These are phyloP conservation scores for Drosophila nikananu DNA, from an alignment of 1,140 invertebrate genomes.

Conservation along the genomic window DNA sequence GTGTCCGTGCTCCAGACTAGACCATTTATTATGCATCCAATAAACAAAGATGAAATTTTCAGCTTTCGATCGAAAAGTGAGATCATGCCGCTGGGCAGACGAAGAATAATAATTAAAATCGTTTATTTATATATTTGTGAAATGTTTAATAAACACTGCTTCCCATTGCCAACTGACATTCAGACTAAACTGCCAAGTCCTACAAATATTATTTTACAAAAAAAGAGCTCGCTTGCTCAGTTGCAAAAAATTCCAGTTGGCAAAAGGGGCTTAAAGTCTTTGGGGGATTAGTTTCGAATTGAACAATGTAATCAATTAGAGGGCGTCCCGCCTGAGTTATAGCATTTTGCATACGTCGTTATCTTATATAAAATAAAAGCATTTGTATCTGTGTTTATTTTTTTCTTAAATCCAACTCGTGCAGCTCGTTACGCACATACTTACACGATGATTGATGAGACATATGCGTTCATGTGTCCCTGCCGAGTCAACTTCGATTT, in stretches of 20 bases:
- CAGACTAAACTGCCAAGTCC: slow-evolving; percentile 28
- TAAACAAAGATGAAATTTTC: slow-evolving; percentile 71
- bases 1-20: slow-evolving; percentile 47
- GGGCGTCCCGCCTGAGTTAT: slow-evolving; percentile 28
- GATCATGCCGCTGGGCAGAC: slow-evolving; percentile 61
- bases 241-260: slow-evolving; percentile 31
- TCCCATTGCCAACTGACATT: slow-evolving; percentile 49
- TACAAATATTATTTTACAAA: slow-evolving; percentile 15
- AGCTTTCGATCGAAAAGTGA: slow-evolving; percentile 78
- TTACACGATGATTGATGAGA: slow-evolving; percentile 51
- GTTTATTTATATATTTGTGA: slow-evolving; percentile 73
- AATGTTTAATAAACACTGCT: slow-evolving; percentile 80
- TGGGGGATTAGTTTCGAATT: slow-evolving; percentile 56
- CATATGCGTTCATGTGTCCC: slow-evolving; percentile 40
- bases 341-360: slow-evolving; percentile 40
- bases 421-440: slow-evolving; percentile 46
- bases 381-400: slow-evolving; percentile 2
- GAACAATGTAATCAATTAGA: slow-evolving; percentile 76
- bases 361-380: slow-evolving; percentile 4
- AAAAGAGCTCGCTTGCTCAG: slow-evolving; percentile 26
- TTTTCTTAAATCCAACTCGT: slow-evolving; percentile 15
- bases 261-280: slow-evolving; percentile 53
- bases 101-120: slow-evolving; percentile 81
- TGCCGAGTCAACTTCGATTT: slow-evolving; percentile 45
- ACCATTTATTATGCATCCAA: slow-evolving; percentile 79